Percentiles rank a stretch among this genome's conserved stretches.
Conservation (phyloP, 1,140 invertebrate species). For the Radopholus similis region DNA sequence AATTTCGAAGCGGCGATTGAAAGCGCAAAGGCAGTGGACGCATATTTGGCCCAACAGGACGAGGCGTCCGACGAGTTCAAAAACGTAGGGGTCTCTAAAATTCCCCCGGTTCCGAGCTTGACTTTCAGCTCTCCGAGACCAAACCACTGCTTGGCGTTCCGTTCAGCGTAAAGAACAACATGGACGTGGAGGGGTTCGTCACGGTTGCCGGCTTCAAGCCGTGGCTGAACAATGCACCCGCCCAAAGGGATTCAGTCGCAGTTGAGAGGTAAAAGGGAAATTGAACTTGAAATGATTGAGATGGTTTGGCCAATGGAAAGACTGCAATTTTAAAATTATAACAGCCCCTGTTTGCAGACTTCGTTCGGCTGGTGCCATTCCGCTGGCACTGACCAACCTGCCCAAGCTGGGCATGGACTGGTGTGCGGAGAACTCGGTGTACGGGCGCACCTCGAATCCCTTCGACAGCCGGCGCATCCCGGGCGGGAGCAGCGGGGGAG, state of each 20-base stretch:
- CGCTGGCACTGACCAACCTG: slow-evolving; percentile 10
- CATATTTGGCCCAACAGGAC: slow-evolving; percentile 44
- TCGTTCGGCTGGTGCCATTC: slow-evolving; percentile 4
- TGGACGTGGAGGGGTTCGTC: slow-evolving; percentile 22
- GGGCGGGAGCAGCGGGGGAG: slow-evolving; percentile 66
- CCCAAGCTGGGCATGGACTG: slow-evolving; percentile 19
- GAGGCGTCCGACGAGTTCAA: slow-evolving; percentile 22
- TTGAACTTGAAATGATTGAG: too few species aligned
- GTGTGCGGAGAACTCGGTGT: slow-evolving; percentile 63
- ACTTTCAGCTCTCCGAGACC: slow-evolving; percentile 10
- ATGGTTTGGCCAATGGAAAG: too few species aligned
- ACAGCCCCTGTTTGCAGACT: too few species aligned
- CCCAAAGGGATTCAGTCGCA: slow-evolving; percentile 20
- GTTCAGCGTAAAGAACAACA: slow-evolving; percentile 27
- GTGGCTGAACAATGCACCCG: slow-evolving; percentile 23
- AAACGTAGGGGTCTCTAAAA: too few species aligned
- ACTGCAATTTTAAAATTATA: too few species aligned
- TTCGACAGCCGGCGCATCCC: slow-evolving; percentile 79
- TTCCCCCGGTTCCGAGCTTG: too few species aligned
- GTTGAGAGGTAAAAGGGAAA: too few species aligned
- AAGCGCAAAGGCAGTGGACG: slow-evolving; percentile 72
- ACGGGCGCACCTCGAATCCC: slow-evolving; percentile 79
- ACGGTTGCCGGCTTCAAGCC: slow-evolving; percentile 7
- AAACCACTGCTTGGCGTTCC: slow-evolving; percentile 37
- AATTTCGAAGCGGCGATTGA: slow-evolving; percentile 73